Base-by-base conservation (phyloP, 2,113 vertebrate species). In the Ornithorhynchus anatinus region DNA sequence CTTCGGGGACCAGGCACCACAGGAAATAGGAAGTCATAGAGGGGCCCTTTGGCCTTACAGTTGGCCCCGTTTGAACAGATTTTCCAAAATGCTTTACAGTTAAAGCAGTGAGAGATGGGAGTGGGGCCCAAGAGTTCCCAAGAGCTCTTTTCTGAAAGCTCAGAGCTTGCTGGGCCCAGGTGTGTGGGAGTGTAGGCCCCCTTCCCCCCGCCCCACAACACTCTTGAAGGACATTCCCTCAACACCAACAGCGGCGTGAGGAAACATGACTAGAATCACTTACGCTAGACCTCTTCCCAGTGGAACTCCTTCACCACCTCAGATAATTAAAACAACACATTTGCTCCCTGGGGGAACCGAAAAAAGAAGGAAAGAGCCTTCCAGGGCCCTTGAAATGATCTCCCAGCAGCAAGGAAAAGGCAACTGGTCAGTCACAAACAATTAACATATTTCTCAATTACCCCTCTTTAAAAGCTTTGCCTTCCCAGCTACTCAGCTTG, bases 361-460 rank as follows among this genome's bases (percentile, higher is more conserved):
- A 29, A n/a, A 36, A 35, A 51, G 37, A 59, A 15, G 9, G 5
- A 53, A 16, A 3, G 36, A 69, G 35, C 36, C 53, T 61, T 22
- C 50, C 23, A 53, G 62, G 66, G 27, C 37, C 54, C 43, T 53
- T 50, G 23, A 57, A 66, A 71, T 27, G 76, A 63, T 57, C 75
- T n/a, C 57, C 40, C n/a, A 33, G 25, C 38, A 42, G 29, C 19
- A 35, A 40, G 58, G 27, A 4, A 72, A 33, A 69, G 29, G 17
- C 81, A 80, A 75, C n/a, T 45, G 10, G 29, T 27, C 39, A 72
- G 33, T 20, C 62, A 57, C 62, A 42, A 75, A 64, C 19, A 72
- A 64, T 54, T 61, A 68, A 25, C 0, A 0, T 29, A 47, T 69
- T 69, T 78, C 59, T 82, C 70, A 74, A 11, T 73, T 67, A 54